phyloP scores from a whole-genome alignment of 2,113 vertebrate species.

The Willisornis vidua region DNA sequence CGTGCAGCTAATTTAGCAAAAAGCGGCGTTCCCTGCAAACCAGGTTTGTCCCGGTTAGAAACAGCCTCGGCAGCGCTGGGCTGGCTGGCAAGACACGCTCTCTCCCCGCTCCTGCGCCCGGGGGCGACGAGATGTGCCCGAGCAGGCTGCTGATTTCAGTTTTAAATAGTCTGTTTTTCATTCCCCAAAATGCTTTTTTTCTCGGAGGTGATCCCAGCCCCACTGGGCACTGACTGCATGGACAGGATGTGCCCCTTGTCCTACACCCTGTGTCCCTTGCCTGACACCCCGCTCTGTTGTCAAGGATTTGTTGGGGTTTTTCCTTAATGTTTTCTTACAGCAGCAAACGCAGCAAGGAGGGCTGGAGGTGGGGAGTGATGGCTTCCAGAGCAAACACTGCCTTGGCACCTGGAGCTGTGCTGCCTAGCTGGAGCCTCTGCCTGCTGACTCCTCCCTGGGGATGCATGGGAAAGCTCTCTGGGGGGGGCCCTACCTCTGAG shows the following conservation, averaged over 20 bases:
- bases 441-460: neutral
- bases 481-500: neutral
- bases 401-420: neutral
- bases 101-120: neutral
- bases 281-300: neutral
- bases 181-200: neutral
- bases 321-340: neutral
- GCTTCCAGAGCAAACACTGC: neutral
- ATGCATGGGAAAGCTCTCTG: rapidly evolving
- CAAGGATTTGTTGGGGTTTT: neutral
- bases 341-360: rapidly evolving
- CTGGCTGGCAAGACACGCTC: neutral
- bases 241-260: neutral
- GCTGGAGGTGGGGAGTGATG: neutral
- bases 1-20: neutral
- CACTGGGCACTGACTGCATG: neutral
- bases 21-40: neutral
- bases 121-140: neutral
- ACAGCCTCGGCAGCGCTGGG: neutral
- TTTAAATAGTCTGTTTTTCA: neutral
- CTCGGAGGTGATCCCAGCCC: neutral
- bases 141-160: neutral
- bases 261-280: neutral
- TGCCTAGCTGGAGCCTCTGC: neutral
- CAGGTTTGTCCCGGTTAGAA: neutral